These are phyloP conservation scores for Shargacucullia verbasci DNA, from an alignment of 2,888 invertebrate genomes.

Conservation along the genomic window DNA sequence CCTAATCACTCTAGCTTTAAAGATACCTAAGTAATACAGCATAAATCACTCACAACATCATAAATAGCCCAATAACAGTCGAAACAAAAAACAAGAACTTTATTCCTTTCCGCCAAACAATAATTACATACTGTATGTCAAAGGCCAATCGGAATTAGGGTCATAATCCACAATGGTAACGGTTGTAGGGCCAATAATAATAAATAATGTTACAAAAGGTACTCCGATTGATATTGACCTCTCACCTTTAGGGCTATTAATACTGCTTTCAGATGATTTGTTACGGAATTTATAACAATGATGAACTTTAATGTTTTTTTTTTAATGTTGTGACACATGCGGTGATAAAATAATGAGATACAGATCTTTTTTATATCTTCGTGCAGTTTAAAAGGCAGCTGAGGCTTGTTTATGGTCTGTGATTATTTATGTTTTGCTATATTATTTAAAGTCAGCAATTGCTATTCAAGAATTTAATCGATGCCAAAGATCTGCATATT, in stretches of 20 bases:
- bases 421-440: too few species aligned
- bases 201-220: constrained; percentile 66
- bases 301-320: constrained; percentile 46
- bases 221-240: constrained; percentile 63
- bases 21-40: background rate
- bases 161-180: constrained; percentile 66
- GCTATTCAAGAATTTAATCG: too few species aligned
- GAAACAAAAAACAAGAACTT: too few species aligned
- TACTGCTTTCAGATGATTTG: constrained; percentile 54
- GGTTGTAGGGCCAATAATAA: constrained; percentile 62
- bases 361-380: constrained; percentile 9
- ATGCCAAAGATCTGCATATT: too few species aligned
- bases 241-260: constrained; percentile 64
- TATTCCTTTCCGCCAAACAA: constrained; percentile 49
- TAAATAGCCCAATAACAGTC: constrained; percentile 29
- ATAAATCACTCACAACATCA: background rate
- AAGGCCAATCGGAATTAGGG: constrained; percentile 72
- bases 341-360: constrained; percentile 26
- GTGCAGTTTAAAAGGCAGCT: background rate
- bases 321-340: constrained; percentile 33
- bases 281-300: constrained; percentile 54
- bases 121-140: constrained; percentile 64
- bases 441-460: too few species aligned
- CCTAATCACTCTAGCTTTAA: too few species aligned
- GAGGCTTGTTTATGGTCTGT: too few species aligned